Evolutionary conservation across 2,797 vertebrate species (phyloP).

Genomic region (Dallia pectoralis): DNA sequence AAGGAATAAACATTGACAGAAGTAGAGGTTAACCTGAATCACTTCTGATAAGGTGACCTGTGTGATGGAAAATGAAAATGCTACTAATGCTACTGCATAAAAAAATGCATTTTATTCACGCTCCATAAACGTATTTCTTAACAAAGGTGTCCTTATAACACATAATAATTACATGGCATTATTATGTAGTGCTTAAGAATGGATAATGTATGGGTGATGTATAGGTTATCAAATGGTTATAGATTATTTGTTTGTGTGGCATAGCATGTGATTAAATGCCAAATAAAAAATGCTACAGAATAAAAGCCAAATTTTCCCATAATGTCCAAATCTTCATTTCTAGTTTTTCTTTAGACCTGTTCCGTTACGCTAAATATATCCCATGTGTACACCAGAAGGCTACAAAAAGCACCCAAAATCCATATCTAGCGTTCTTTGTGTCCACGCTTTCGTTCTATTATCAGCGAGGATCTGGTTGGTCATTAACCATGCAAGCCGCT

Average conservation of each 20-base stretch:
- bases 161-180: neutral
- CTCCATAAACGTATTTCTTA: neutral
- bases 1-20: neutral
- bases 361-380: neutral
- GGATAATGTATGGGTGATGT: neutral
- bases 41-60: neutral
- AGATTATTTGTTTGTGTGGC: no score
- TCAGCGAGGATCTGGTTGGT: conserved; percentile 47
- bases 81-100: neutral
- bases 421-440: conserved; percentile 32
- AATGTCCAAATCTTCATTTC: neutral
- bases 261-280: neutral
- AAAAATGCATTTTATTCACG: neutral
- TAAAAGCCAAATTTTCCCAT: conserved; percentile 2
- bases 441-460: conserved; percentile 24
- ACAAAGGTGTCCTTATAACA: neutral
- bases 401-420: conserved; percentile 18
- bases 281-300: neutral
- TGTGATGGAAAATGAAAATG: neutral
- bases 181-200: neutral
- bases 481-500: conserved; percentile 48
- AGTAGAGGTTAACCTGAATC: neutral
- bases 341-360: neutral
- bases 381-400: neutral
- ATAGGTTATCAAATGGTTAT: neutral